These are phyloP conservation scores for Epizoanthus rinbou DNA, from an alignment of 92 coral and sea anemone species.

Conservation along the genomic window DNA sequence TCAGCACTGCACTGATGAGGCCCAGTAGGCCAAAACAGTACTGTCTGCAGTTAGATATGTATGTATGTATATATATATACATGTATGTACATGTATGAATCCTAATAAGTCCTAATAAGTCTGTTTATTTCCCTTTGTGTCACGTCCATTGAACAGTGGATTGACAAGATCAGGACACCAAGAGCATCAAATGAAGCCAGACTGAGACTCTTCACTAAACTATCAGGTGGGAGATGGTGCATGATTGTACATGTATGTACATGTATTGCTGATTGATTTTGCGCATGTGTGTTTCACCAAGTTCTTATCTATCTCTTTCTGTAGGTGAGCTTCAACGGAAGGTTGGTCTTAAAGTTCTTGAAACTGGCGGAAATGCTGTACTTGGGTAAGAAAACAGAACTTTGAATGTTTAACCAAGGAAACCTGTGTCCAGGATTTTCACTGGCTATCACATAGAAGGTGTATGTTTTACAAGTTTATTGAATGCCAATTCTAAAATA, in stretches of 20 bases:
- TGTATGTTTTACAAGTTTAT: too few relatives aligned
- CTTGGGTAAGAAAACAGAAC: conserved; percentile 70
- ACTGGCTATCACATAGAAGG: too few relatives aligned
- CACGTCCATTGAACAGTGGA: conserved; percentile 65
- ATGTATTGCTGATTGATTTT: background rate
- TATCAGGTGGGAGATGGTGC: conserved; percentile 66
- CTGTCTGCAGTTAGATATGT: too few relatives aligned
- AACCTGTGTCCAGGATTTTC: too few relatives aligned
- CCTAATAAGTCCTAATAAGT: too few relatives aligned
- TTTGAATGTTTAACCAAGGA: too few relatives aligned
- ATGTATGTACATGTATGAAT: too few relatives aligned
- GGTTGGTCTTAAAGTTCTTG: conserved; percentile 93
- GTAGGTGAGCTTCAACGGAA: conserved; percentile 96
- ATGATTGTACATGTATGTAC: background rate
- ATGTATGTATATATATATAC: too few relatives aligned
- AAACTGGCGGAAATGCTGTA: conserved; percentile 95
- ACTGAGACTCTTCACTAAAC: conserved; percentile 90
- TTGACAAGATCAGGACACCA: conserved; percentile 96
- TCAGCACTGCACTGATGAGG: too few relatives aligned
- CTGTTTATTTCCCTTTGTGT: too few relatives aligned
- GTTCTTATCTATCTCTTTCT: background rate
- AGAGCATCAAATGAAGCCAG: conserved; percentile 98
- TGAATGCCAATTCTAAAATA: too few relatives aligned
- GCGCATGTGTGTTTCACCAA: background rate
- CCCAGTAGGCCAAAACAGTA: too few relatives aligned